Evolutionary conservation across 2,888 invertebrate genomes (phyloP), one percentile per base, ranked within the genome.

Genomic region (Resseliella maxima): DNA sequence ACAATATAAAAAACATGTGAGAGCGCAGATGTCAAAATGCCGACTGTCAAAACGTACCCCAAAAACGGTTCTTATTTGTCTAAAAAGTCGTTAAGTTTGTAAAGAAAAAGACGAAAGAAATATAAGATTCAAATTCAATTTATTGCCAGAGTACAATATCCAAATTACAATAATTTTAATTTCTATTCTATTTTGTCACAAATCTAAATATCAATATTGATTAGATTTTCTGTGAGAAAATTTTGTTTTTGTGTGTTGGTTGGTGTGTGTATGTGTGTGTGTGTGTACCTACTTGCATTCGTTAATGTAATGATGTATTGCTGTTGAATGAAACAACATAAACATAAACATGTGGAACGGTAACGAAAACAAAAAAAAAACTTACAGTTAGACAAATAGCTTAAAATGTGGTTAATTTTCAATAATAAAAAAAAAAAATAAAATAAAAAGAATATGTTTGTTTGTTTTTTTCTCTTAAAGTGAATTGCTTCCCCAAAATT

Each of bases 121-220:
- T n/a, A n/a, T 31, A 72, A 72, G 72, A 72, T 72, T 72, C 35
- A 72, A 72, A 72, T 31, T 72, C 72, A 72, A 72, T 72, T 72
- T 72, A 72, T 72, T 72, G 72, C 72, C 72, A 72, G 72, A 72
- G 35, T 72, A 72, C 31, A 59, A 59, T 59, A 59, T 27, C 59
- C 59, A 59, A 59, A 59, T 59, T 59, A 59, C 59, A 59, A 59
- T 59, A 59, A 59, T 59, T 59, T 59, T 59, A 59, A 59, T 27
- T 72, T 72, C 72, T 72, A 72, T 1, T 72, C 72, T 72, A 72
- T 72, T 72, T 72, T 31, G 72, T 72, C 72, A 72, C 72, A 72
- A 72, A 72, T 72, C 72, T 72, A 72, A 72, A 72, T 72, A 72
- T 72, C 27, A 72, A 72, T 72, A 72, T 31, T 35, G 31, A 72